Base-by-base conservation (phyloP, 2,888 invertebrate species). In the Aproaerema taeniolella region DNA sequence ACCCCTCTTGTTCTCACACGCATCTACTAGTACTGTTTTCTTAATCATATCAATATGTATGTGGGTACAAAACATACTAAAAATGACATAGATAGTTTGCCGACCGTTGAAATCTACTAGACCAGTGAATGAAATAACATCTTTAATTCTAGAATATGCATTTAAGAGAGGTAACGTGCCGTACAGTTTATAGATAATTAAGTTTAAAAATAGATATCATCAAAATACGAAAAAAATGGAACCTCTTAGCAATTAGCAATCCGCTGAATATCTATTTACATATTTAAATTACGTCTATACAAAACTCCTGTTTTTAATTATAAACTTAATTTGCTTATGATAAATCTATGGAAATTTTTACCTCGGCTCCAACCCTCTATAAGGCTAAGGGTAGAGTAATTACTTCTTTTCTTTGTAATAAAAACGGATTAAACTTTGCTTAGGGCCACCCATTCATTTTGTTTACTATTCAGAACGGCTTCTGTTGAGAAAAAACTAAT, bases 381-480 rank as follows among this genome's bases (percentile, higher is more conserved):
- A 76, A 67, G 69, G 73, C 75, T 77, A 82, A 81, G 79, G 83
- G 83, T 78, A 82, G 77, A 80, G 82, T 83, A 86, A 86, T 86
- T 86, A 85, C 85, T 85, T 86, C 81, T 85, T 85, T 86, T 85
- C 85, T 85, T 85, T 79, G 82, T 85, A 83, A 85, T 85, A 86
- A 85, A 85, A 86, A 82, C 82, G 82, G 83, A 86, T 86, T 86
- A 83, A 86, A 86, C 85, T 86, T 86, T 85, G 82, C 82, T 85
- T 83, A 85, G 82, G 82, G 79, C 71, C 68, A 76, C 67, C 76
- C 76, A 85, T 86, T 86, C 81, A 80, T 80, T 82, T 79, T 81
- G 81, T 83, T 81, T 82, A 82, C 82, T 81, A 82, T 82, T 83
- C 77, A 81, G 72, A 85, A 80, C 71, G 71, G 76, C 66, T 69